phyloP scores from a whole-genome alignment of 2,113 vertebrate species.

The Chionis minor region DNA sequence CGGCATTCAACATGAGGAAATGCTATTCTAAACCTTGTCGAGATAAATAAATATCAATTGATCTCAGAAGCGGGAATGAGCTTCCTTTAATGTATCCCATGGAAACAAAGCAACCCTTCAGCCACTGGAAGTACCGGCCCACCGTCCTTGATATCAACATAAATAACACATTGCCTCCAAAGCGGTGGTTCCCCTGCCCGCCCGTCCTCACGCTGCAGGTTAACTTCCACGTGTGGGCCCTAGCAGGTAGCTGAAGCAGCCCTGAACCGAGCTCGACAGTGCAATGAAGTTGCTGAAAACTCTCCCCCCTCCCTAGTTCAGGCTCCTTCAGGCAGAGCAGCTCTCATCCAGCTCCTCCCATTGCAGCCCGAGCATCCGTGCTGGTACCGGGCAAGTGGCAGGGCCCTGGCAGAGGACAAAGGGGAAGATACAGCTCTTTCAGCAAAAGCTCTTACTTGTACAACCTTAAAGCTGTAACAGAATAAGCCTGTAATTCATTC shows the following conservation, averaged over 20 bases:
- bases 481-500: background rate
- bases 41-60: background rate
- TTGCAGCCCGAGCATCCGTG: rapidly evolving
- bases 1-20: background rate
- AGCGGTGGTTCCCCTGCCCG: background rate
- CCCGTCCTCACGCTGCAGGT: background rate
- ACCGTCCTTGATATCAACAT: background rate
- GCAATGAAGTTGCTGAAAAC: background rate
- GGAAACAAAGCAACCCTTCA: background rate
- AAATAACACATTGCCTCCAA: rapidly evolving
- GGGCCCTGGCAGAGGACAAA: background rate
- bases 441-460: background rate
- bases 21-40: background rate
- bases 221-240: background rate
- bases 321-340: background rate
- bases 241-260: background rate
- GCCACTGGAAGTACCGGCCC: no score
- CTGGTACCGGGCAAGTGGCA: background rate
- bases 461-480: background rate
- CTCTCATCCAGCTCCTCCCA: background rate
- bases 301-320: background rate
- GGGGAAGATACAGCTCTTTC: background rate
- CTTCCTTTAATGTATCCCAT: background rate
- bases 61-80: background rate
- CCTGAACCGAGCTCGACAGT: background rate